These are phyloP conservation scores for Pyrgilauda ruficollis DNA, from an alignment of 2,113 vertebrate species.

Conservation along the genomic window DNA sequence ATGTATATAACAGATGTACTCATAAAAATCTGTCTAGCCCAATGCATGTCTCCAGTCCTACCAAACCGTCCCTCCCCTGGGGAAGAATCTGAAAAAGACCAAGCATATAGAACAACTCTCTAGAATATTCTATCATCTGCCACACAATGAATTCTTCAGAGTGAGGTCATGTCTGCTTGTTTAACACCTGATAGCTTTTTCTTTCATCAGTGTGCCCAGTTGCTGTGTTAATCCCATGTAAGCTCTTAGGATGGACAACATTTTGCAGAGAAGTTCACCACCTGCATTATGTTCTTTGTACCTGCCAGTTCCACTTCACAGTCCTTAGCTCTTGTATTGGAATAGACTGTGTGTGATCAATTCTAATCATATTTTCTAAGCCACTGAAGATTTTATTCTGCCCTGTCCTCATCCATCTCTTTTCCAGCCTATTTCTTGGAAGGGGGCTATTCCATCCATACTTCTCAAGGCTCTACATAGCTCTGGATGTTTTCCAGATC, in stretches of 20 bases:
- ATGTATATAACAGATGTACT: neutral
- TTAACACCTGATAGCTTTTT: neutral
- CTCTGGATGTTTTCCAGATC: neutral
- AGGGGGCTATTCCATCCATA: neutral
- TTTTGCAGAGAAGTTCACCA: neutral
- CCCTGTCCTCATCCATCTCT: neutral
- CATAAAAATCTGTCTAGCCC: neutral
- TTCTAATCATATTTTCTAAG: neutral
- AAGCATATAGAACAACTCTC: neutral
- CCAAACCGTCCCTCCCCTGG: neutral
- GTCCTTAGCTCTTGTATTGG: neutral
- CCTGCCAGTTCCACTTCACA: neutral
- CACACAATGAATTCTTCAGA: neutral
- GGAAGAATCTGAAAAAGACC: neutral
- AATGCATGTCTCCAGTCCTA: neutral
- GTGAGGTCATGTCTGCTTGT: accelerated
- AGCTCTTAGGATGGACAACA: neutral
- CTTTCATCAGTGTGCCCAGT: neutral
- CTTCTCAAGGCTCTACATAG: neutral
- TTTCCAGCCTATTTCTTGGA: neutral
- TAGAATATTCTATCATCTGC: neutral
- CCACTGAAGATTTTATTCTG: neutral
- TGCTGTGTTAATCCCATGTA: neutral
- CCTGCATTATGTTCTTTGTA: neutral
- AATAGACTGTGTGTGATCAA: neutral